Conservation (phyloP, 1,140 invertebrate species). For the Linepithema humile region DNA sequence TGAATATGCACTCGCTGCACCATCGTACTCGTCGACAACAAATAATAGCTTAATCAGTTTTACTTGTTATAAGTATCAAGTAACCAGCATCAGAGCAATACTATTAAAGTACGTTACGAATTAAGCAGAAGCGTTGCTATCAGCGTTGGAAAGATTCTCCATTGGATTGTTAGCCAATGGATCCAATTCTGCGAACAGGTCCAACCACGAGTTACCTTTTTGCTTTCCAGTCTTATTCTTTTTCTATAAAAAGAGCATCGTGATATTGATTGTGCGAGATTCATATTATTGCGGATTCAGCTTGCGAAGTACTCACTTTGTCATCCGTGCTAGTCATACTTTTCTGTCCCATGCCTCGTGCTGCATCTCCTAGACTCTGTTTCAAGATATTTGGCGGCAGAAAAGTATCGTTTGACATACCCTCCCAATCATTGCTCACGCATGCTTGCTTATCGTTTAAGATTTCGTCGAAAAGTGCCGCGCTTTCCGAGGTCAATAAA, state of each 20-base stretch:
- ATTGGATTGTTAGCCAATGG: constrained; percentile 90
- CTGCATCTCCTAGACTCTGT: constrained; percentile 79
- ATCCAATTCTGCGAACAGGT: constrained; percentile 97
- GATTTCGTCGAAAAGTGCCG: constrained; percentile 81
- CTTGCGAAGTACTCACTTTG: constrained; percentile 54
- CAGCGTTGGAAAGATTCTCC: constrained; percentile 76
- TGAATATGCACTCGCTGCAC: constrained; percentile 17
- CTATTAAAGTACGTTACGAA: constrained; percentile 31
- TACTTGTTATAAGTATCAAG: constrained; percentile 46
- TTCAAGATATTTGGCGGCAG: constrained; percentile 81
- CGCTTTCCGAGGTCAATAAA: constrained; percentile 77
- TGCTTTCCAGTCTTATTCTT: constrained; percentile 75
- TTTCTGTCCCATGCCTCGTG: constrained; percentile 64
- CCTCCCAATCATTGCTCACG: constrained; percentile 75
- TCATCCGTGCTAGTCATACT: constrained; percentile 45
- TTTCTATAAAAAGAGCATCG: constrained; percentile 66
- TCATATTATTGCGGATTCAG: neutral
- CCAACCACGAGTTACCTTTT: constrained; percentile 89
- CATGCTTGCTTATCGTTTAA: constrained; percentile 72
- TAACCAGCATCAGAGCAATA: constrained; percentile 25
- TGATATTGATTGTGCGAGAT: neutral
- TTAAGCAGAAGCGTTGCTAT: constrained; percentile 80
- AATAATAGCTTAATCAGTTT: constrained; percentile 47
- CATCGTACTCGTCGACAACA: constrained; percentile 30
- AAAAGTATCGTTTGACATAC: constrained; percentile 78